phyloP scores from a whole-genome alignment of 2,113 vertebrate species.

The Coryphaenoides rupestris region DNA sequence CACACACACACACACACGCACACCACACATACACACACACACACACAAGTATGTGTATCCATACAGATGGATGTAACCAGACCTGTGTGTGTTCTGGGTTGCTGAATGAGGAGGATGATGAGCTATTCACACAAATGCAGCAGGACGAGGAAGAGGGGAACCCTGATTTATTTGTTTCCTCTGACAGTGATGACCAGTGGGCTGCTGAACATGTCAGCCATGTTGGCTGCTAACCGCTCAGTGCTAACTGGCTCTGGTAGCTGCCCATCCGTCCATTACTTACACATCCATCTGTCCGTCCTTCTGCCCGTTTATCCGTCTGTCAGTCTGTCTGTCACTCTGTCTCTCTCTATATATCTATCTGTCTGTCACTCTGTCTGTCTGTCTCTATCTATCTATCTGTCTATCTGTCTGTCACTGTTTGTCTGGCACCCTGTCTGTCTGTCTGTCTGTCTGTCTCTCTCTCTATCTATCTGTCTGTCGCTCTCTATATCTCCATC shows the following conservation, averaged over 20 bases:
- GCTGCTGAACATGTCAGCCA: background rate
- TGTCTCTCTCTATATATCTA: background rate
- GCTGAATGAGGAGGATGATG: conserved; percentile 40
- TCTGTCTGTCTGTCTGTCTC: no score
- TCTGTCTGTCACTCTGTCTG: background rate
- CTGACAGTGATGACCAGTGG: conserved; percentile 3
- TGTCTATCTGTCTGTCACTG: background rate
- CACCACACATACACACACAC: conserved; percentile 2
- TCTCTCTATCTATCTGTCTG: no score
- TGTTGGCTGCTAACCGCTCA: background rate
- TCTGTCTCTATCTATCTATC: background rate
- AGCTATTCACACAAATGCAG: conserved; percentile 55
- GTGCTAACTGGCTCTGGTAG: background rate
- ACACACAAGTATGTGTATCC: conserved; percentile 1
- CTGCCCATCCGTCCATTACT: conserved; percentile 11
- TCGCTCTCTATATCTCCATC: no score
- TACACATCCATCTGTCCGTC: conserved; percentile 2
- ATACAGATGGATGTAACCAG: background rate
- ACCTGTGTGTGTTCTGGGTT: conserved; percentile 14
- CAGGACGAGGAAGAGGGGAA: conserved; percentile 20
- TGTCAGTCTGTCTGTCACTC: background rate
- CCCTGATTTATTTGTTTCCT: background rate
- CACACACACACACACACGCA: conserved; percentile 10
- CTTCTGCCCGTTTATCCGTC: background rate
- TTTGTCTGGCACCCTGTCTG: no score